phyloP scores from a whole-genome alignment of 1,140 invertebrate species.

The Cheumatopsyche charites region DNA sequence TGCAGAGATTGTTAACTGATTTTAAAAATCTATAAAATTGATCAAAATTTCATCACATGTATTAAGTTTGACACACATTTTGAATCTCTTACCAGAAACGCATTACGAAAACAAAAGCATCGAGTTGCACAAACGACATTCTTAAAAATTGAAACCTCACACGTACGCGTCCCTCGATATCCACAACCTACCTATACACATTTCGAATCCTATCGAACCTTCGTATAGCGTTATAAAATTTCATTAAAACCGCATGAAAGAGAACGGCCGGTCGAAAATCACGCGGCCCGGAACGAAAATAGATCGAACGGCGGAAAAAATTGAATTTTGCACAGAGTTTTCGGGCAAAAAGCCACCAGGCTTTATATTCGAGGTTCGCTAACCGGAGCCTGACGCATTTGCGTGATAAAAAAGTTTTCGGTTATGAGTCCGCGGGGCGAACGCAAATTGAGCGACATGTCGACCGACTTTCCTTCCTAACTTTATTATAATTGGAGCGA shows the following conservation, averaged over 20 bases:
- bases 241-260: not conserved
- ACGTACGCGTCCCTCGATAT: no score
- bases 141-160: no score
- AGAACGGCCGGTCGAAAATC: not conserved
- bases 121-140: no score
- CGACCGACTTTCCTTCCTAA: constrained; percentile 8
- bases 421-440: constrained; percentile 22
- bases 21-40: no score
- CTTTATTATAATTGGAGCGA: constrained; percentile 29
- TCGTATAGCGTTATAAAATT: constrained; percentile 9
- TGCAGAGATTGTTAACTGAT: no score
- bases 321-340: not conserved
- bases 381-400: not conserved
- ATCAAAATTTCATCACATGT: no score
- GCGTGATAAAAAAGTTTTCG: constrained; percentile 5
- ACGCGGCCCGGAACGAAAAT: not conserved
- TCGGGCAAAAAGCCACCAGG: not conserved
- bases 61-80: no score
- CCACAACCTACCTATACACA: no score
- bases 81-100: no score
- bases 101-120: no score
- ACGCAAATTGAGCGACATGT: constrained; percentile 30
- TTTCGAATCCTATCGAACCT: no score
- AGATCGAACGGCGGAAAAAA: not conserved
- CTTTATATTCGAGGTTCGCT: no score